Conservation (phyloP, 2,797 vertebrate species). For the Leptatherina wallacei region DNA sequence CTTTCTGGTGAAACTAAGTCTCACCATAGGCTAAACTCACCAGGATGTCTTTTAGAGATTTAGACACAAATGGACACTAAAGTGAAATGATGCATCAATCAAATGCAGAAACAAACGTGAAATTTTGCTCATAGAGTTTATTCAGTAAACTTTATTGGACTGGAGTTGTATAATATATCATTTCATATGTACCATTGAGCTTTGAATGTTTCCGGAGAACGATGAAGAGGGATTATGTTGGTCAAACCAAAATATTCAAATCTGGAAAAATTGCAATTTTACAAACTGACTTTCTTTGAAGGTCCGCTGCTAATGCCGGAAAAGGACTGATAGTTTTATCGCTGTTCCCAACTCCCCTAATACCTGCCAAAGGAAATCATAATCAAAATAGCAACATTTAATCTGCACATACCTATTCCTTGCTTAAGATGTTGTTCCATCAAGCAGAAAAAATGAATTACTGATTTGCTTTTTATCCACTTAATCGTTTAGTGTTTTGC, state of each 20-base stretch:
- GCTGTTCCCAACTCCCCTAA: slow-evolving; percentile 32
- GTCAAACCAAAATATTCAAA: slow-evolving; percentile 52
- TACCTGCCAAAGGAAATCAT: slow-evolving; percentile 61
- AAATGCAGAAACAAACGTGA: slow-evolving; percentile 6
- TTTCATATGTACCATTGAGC: background rate
- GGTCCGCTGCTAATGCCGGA: slow-evolving; percentile 36
- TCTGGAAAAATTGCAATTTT: slow-evolving; percentile 47
- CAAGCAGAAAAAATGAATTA: slow-evolving; percentile 1
- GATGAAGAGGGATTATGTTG: background rate
- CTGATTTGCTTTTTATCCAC: background rate
- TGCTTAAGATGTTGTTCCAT: slow-evolving; percentile 18
- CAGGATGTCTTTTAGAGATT: slow-evolving; percentile 40
- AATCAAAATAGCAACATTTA: slow-evolving; percentile 43
- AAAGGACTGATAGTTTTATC: slow-evolving; percentile 58
- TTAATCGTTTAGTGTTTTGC: background rate
- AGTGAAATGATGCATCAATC: slow-evolving; percentile 21
- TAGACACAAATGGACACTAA: slow-evolving; percentile 35
- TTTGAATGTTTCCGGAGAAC: slow-evolving; percentile 8
- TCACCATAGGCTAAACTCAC: slow-evolving; percentile 32
- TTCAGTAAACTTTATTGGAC: background rate
- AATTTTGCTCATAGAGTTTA: background rate
- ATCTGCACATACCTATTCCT: slow-evolving; percentile 43
- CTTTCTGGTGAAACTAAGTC: slow-evolving; percentile 42
- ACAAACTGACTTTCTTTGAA: slow-evolving; percentile 42
- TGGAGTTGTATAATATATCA: background rate